Evolutionary conservation across 2,888 invertebrate species (phyloP).

Genomic region (Teleiodes luculella): DNA sequence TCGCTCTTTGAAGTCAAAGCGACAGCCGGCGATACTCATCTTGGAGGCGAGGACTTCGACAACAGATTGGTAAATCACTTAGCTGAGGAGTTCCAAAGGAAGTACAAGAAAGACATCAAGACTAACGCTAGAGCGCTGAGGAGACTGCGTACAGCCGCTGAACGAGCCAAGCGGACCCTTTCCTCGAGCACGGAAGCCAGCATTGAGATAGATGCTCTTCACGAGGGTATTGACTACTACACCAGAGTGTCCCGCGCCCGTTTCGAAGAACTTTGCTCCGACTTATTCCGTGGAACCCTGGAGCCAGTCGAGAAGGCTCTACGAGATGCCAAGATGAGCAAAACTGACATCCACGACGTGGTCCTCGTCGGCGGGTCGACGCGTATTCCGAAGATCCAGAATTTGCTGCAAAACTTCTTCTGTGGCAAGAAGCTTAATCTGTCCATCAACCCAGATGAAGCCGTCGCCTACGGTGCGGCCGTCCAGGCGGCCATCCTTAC

Average conservation of each 20-base stretch:
- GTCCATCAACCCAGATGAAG: conserved; percentile 85
- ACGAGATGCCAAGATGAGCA: conserved; percentile 85
- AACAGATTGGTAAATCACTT: conserved; percentile 78
- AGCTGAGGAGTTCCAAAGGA: conserved; percentile 80
- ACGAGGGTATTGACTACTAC: conserved; percentile 79
- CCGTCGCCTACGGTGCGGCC: conserved; percentile 84
- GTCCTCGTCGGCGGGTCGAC: conserved; percentile 87
- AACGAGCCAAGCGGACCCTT: conserved; percentile 82
- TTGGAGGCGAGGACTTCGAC: conserved; percentile 82
- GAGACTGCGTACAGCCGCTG: conserved; percentile 81
- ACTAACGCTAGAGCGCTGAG: conserved; percentile 79
- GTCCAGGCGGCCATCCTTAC: conserved; percentile 81
- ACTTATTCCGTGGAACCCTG: conserved; percentile 8
- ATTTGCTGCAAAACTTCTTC: conserved; percentile 82
- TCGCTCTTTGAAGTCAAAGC: conserved; percentile 84
- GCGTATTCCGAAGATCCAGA: conserved; percentile 85
- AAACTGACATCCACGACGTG: conserved; percentile 83
- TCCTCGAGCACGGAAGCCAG: conserved; percentile 83
- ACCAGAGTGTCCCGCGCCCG: conserved; percentile 73
- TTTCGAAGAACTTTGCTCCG: conserved; percentile 16
- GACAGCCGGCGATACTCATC: conserved; percentile 86
- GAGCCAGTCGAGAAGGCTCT: conserved; percentile 85
- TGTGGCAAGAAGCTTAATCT: conserved; percentile 77
- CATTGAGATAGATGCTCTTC: conserved; percentile 82
- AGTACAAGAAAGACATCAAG: conserved; percentile 79